A percentile compares a stretch with the other conserved stretches of the same genome.
Conservation (phyloP, 1,140 invertebrate species). For the Leptinotarsa defecta region DNA sequence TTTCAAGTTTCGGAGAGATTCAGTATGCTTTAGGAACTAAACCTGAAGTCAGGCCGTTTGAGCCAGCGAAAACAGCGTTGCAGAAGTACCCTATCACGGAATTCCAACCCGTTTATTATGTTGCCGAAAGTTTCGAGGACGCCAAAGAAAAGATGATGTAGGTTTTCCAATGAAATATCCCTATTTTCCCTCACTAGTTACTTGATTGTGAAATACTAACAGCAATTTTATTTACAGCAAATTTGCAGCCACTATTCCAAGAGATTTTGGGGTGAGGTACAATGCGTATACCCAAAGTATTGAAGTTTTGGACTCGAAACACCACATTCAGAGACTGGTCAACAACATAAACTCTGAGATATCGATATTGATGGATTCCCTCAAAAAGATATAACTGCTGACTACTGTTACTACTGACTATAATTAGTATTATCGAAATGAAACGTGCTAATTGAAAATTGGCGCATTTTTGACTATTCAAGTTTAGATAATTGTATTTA, state of each 20-base stretch:
- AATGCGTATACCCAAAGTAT: background rate
- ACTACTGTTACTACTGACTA: too few species aligned
- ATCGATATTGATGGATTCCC: background rate
- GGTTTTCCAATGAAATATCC: conserved; percentile 54
- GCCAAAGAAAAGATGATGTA: conserved; percentile 97
- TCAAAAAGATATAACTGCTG: too few species aligned
- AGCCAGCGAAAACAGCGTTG: conserved; percentile 80
- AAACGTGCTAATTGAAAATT: too few species aligned
- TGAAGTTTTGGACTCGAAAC: background rate
- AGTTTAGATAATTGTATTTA: too few species aligned
- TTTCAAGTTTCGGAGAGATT: conserved; percentile 96
- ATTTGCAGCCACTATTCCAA: background rate
- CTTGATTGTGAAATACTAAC: too few species aligned
- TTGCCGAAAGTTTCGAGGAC: conserved; percentile 93
- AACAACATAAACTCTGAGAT: background rate
- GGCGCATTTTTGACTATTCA: too few species aligned
- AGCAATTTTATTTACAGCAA: too few species aligned
- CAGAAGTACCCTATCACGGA: conserved; percentile 96
- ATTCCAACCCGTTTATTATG: conserved; percentile 95
- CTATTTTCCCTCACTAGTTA: too few species aligned
- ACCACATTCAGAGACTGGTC: background rate
- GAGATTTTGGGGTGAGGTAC: background rate
- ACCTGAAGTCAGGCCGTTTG: conserved; percentile 84
- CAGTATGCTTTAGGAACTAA: conserved; percentile 89
- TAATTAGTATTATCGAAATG: too few species aligned